phyloP scores from a whole-genome alignment of 1,140 invertebrate genomes.

The Drosophila aff. region DNA sequence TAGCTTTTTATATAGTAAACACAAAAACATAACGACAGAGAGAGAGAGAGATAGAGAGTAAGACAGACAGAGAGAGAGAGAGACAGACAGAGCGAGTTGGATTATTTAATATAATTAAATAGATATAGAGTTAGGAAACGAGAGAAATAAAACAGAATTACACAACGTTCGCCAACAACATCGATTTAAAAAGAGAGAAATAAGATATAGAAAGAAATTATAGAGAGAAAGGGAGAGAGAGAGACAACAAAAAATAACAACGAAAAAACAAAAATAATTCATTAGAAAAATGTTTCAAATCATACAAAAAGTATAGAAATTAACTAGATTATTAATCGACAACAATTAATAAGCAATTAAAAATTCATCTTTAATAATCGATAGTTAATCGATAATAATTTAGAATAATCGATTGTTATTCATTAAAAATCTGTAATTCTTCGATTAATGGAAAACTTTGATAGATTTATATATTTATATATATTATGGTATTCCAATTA shows the following conservation, averaged over 20 bases:
- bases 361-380: too few relatives aligned
- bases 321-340: neutral
- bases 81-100: slow-evolving; percentile 50
- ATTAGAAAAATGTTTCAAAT: slow-evolving; percentile 9
- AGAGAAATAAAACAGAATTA: slow-evolving; percentile 52
- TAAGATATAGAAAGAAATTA: slow-evolving; percentile 15
- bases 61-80: slow-evolving; percentile 62
- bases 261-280: neutral
- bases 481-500: neutral
- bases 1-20: slow-evolving; percentile 66
- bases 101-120: slow-evolving; percentile 42
- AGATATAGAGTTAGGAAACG: slow-evolving; percentile 32
- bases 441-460: too few relatives aligned
- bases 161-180: slow-evolving; percentile 63
- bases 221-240: slow-evolving; percentile 4
- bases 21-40: slow-evolving; percentile 58
- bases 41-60: slow-evolving; percentile 52
- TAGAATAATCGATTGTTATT: too few relatives aligned
- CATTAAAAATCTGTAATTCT: too few relatives aligned
- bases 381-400: neutral
- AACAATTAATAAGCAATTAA: too few relatives aligned
- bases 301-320: neutral
- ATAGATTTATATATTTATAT: too few relatives aligned
- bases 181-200: slow-evolving; percentile 50
- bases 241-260: neutral